A percentile compares a stretch with the other conserved stretches of the same genome.
These are phyloP conservation scores for Sturmia bella DNA, from an alignment of 2,888 invertebrate species.

Conservation along the genomic window DNA sequence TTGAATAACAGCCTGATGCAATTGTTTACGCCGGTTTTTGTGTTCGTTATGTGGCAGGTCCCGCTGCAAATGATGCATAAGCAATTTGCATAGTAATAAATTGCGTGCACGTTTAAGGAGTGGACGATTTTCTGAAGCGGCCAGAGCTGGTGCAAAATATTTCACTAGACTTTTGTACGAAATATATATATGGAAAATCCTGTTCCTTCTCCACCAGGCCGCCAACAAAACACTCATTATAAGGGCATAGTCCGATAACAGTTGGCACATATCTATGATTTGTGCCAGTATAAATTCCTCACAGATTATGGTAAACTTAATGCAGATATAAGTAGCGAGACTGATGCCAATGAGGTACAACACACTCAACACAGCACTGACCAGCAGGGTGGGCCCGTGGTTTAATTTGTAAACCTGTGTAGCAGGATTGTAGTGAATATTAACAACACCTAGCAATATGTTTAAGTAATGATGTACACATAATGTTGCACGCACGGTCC, in stretches of 20 bases:
- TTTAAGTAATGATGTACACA: constrained; percentile 38
- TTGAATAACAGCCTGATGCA: too few species aligned
- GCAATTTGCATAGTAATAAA: too few species aligned
- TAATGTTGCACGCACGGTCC: neutral
- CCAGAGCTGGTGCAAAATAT: neutral
- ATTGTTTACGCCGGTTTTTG: too few species aligned
- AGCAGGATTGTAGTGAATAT: constrained; percentile 66
- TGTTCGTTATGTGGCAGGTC: too few species aligned
- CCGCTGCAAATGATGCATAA: too few species aligned
- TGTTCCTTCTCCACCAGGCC: neutral
- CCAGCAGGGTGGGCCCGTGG: constrained; percentile 67
- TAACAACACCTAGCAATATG: constrained; percentile 71
- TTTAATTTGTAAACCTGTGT: constrained; percentile 43
- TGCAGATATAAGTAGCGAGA: neutral
- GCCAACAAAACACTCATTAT: neutral
- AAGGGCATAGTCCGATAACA: neutral
- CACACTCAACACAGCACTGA: constrained; percentile 33
- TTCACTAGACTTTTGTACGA: neutral
- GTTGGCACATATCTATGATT: neutral
- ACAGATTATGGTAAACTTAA: neutral
- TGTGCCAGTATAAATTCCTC: neutral
- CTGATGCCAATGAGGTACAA: neutral
- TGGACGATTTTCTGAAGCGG: too few species aligned
- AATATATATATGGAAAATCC: neutral
- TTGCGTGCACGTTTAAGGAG: too few species aligned